phyloP scores from a whole-genome alignment of 2,888 invertebrate species.

The Ametastegia equiseti region DNA sequence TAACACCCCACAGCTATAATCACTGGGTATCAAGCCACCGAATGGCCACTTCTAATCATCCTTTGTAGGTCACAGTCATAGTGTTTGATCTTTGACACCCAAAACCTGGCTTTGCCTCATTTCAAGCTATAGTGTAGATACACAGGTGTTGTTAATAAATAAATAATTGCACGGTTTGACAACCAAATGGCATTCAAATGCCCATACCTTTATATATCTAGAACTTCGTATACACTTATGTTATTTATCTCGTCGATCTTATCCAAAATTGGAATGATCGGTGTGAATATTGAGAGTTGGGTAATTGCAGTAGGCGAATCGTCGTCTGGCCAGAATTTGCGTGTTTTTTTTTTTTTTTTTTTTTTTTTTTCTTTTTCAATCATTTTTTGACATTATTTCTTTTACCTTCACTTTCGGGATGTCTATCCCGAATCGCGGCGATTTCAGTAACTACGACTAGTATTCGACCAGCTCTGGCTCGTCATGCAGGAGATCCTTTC shows the following conservation, averaged over 20 bases:
- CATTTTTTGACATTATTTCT: background rate
- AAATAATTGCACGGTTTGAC: background rate
- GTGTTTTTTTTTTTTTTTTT: background rate
- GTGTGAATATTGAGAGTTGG: background rate
- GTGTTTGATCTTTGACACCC: background rate
- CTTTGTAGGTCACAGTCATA: background rate
- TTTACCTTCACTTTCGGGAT: background rate
- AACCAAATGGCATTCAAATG: background rate
- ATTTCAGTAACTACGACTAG: background rate
- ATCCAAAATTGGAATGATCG: background rate
- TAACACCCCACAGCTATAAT: background rate
- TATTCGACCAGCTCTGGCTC: background rate
- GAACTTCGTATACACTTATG: background rate
- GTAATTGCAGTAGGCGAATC: conserved; percentile 26
- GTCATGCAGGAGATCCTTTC: conserved; percentile 52
- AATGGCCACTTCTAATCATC: background rate
- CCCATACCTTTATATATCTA: no score
- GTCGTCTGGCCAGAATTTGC: conserved; percentile 21
- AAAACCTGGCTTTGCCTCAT: conserved; percentile 5
- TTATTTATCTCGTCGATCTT: background rate
- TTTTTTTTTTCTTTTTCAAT: background rate
- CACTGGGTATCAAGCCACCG: background rate
- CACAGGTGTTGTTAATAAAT: background rate
- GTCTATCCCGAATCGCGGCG: conserved; percentile 13
- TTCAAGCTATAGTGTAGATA: background rate